Evolutionary conservation across 2,888 invertebrate genomes (phyloP).

Genomic region (Lasioglossum calceatum): DNA sequence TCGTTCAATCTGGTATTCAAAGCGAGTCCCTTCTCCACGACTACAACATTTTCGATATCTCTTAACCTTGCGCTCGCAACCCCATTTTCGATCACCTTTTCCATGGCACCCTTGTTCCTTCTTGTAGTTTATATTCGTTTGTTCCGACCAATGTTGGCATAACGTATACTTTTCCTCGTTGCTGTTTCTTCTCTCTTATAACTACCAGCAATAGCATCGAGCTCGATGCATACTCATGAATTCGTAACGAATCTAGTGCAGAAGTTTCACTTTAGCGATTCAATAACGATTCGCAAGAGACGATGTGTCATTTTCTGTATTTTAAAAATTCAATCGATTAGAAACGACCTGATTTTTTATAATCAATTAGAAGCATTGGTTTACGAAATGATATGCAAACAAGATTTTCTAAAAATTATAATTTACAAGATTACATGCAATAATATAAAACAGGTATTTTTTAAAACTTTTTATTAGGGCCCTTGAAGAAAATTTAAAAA

Average conservation of each 20-base stretch:
- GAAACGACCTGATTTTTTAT: no score
- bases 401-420: no score
- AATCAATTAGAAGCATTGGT: no score
- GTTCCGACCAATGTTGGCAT: constrained; percentile 32
- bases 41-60: constrained; percentile 56
- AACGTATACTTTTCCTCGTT: constrained; percentile 37
- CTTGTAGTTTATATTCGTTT: constrained; percentile 31
- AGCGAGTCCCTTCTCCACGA: constrained; percentile 52
- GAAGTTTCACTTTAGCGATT: not conserved
- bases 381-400: no score
- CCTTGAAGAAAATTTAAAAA: no score
- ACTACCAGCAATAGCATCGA: not conserved
- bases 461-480: no score
- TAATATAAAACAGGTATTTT: no score
- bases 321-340: no score
- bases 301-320: not conserved
- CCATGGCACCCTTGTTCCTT: constrained; percentile 11
- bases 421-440: no score
- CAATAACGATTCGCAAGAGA: not conserved
- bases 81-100: constrained; percentile 48
- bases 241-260: not conserved
- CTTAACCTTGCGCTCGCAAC: constrained; percentile 66
- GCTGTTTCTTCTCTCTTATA: constrained; percentile 14
- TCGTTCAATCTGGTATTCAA: constrained; percentile 46
- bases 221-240: not conserved